A percentile compares a stretch with the other conserved stretches of the same genome.
Conservation (phyloP, 1,140 invertebrate species). For the Stratiolaelaps scimitus region DNA sequence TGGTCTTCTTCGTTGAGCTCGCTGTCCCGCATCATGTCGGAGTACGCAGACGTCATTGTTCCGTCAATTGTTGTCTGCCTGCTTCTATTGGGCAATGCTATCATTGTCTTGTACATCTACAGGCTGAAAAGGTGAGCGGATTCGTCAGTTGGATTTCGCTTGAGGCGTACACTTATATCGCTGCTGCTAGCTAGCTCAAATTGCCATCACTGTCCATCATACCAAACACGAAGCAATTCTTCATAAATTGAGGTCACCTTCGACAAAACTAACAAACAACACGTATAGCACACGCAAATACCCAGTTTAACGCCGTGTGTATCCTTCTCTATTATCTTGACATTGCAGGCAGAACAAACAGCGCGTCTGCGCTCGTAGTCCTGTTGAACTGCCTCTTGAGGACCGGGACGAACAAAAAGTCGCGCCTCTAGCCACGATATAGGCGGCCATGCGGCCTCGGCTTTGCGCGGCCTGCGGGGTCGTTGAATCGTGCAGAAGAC, state of each 20-base stretch:
- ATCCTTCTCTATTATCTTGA: too few species aligned
- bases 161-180: too few species aligned
- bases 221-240: too few species aligned
- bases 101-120: conserved; percentile 17
- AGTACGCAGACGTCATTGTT: conserved; percentile 24
- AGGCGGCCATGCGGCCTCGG: not conserved
- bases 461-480: too few species aligned
- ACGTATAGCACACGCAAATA: too few species aligned
- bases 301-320: too few species aligned
- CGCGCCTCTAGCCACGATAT: conserved; percentile 24
- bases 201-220: too few species aligned
- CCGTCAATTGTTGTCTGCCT: conserved; percentile 20
- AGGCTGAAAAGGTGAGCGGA: not conserved
- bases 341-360: conserved; percentile 17
- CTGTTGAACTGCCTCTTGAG: conserved; percentile 6
- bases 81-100: conserved; percentile 5
- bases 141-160: too few species aligned
- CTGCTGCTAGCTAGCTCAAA: too few species aligned
- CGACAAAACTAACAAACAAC: too few species aligned
- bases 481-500: too few species aligned
- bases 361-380: conserved; percentile 16
- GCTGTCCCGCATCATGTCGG: conserved; percentile 25
- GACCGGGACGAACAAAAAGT: conserved; percentile 22
- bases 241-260: too few species aligned
- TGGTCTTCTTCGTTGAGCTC: not conserved